These are phyloP conservation scores for Cephus pygmeus DNA, from an alignment of 2,888 invertebrate species.

Conservation along the genomic window DNA sequence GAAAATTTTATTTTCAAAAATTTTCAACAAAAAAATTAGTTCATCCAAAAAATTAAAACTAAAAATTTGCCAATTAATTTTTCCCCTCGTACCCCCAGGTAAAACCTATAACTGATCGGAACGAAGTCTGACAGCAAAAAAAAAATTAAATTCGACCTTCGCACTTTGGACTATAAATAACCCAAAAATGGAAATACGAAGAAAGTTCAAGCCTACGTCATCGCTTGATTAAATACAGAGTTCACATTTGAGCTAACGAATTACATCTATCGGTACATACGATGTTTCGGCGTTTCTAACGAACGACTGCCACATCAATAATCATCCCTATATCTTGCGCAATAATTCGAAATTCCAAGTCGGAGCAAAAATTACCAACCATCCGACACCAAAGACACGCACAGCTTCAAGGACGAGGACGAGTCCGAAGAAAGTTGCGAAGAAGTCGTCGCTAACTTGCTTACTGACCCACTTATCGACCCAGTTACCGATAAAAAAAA, in stretches of 20 bases:
- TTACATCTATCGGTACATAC: not conserved
- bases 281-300: not conserved
- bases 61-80: not conserved
- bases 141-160: not conserved
- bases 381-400: not conserved
- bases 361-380: not conserved
- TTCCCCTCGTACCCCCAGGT: too few species aligned
- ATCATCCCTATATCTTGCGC: not conserved
- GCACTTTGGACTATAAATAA: not conserved
- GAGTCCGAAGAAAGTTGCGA: not conserved
- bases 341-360: not conserved
- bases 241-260: not conserved
- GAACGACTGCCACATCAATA: not conserved
- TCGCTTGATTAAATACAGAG: not conserved
- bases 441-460: not conserved
- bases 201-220: not conserved
- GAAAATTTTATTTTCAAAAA: too few species aligned
- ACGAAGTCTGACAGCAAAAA: not conserved
- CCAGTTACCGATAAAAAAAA: slow-evolving; percentile 30
- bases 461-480: slow-evolving; percentile 24
- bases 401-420: not conserved
- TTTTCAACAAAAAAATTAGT: not conserved
- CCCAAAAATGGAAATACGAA: not conserved
- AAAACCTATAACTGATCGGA: not conserved
- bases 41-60: not conserved